Conservation (phyloP, 2,113 vertebrate species). For the Fregetta grallaria region DNA sequence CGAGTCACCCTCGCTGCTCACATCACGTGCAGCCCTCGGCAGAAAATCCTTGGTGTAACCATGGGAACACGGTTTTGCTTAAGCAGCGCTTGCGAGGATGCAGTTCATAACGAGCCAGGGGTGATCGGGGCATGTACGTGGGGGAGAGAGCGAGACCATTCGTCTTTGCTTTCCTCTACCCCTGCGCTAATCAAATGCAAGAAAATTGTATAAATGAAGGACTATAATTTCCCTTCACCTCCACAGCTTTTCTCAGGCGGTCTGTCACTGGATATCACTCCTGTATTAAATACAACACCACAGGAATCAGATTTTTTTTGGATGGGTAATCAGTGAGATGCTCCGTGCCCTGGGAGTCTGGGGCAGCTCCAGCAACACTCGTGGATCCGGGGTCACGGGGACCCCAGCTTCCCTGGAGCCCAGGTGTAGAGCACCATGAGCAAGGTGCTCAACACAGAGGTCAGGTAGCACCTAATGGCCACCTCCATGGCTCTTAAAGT, state of each 20-base stretch:
- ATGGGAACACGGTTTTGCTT: conserved; percentile 67
- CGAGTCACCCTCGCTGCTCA: conserved; percentile 45
- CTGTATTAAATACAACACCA: neutral
- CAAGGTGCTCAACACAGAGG: neutral
- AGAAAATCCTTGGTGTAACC: conserved; percentile 69
- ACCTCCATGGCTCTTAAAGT: neutral
- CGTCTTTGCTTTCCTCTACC: neutral
- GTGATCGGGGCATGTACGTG: neutral
- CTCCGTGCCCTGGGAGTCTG: neutral
- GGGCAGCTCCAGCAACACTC: neutral
- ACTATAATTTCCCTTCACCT: neutral
- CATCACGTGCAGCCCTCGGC: conserved; percentile 25
- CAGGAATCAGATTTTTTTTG: neutral
- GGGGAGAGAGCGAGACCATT: neutral
- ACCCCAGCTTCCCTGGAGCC: neutral
- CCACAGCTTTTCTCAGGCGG: neutral
- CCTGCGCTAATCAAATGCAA: neutral
- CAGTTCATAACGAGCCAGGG: neutral
- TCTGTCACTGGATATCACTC: neutral
- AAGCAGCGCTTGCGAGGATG: conserved; percentile 22
- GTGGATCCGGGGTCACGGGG: rapidly evolving
- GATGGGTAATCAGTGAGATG: neutral
- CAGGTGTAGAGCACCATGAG: neutral
- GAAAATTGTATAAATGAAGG: neutral
- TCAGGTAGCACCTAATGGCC: neutral